Conservation (phyloP, 1,140 invertebrate genomes). For the Ceratitis capitata region DNA sequence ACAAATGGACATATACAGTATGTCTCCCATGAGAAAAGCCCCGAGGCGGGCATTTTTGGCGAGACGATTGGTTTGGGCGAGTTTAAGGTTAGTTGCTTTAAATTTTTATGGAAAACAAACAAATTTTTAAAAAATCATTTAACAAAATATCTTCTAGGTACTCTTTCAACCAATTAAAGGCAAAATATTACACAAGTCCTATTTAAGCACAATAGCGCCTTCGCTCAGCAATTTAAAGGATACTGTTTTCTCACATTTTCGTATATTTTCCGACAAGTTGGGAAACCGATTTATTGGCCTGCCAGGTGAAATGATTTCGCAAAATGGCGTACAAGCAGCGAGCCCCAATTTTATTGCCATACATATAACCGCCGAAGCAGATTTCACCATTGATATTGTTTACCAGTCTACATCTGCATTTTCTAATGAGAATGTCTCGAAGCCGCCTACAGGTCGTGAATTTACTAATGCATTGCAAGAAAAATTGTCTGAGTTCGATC, state of each 20-base stretch:
- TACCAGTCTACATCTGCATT: constrained; percentile 77
- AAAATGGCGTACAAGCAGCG: constrained; percentile 66
- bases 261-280: constrained; percentile 69
- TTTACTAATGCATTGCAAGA: constrained; percentile 73
- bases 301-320: constrained; percentile 70
- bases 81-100: constrained; percentile 68
- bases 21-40: constrained; percentile 68
- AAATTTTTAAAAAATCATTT: neutral
- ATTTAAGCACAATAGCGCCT: constrained; percentile 76
- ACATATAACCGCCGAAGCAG: constrained; percentile 81
- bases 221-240: constrained; percentile 82
- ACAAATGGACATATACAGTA: constrained; percentile 71
- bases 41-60: constrained; percentile 77
- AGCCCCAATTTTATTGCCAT: constrained; percentile 85
- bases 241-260: constrained; percentile 76
- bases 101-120: neutral
- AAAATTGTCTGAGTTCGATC: constrained; percentile 71
- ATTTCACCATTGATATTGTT: constrained; percentile 85
- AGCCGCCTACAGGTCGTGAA: constrained; percentile 68
- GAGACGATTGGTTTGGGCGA: constrained; percentile 81
- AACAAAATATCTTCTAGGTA: constrained; percentile 68
- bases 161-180: constrained; percentile 67
- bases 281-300: constrained; percentile 72
- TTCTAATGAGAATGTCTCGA: constrained; percentile 51
- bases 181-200: constrained; percentile 76